Base-by-base conservation (phyloP, 2,888 invertebrate genomes). In the Drosophila paranaensis region DNA sequence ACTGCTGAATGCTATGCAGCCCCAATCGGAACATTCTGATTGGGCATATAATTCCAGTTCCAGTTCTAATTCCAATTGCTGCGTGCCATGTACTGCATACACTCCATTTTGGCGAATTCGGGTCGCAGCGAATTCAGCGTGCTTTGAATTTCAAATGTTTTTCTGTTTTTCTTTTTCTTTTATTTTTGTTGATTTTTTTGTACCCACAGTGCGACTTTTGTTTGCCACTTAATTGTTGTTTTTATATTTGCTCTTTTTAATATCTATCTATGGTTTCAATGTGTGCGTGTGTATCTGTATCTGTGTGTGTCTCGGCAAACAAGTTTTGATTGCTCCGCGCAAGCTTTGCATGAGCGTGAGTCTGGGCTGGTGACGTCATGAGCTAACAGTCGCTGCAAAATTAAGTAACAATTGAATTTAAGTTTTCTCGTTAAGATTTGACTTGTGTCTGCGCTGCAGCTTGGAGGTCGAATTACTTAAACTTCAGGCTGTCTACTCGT, bases 281-380 rank as follows among this genome's bases (percentile, higher is more conserved):
- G 62, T 46, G 65, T 72, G 33, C n/a, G 8, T 20, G 11, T 33
- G 35, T 20, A 0, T 68, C 61, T 69, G 27, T 71, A 58, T 81
- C 45, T 68, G 58, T 72, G 64, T 79, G 40, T 78, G 67, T 74
- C 61, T 74, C 67, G 69, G 54, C 88, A 83, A 84, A 83, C 83
- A 86, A 84, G 89, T 84, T 84, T 88, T 85, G 83, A 86, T 86
- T 88, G 87, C 66, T 69, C 35, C 53, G 77, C 50, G 72, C 50
- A 58, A 62, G 79, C 46, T 74, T 72, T 58, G 71, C 69, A 70
- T 68, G 58, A 76, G 76, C 74, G 72, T 80, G 66, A 73, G 67
- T 63, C 69, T 79, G 58, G 64, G 33, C 33, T 53, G 86, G 68
- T 85, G 89, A 85, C 84, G 84, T 87, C 84, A 85, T 73, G 25